Evolutionary conservation across 2,888 invertebrate genomes (phyloP), one percentile per base, ranked within the genome.

Genomic region (Microplitis deprimator): DNA sequence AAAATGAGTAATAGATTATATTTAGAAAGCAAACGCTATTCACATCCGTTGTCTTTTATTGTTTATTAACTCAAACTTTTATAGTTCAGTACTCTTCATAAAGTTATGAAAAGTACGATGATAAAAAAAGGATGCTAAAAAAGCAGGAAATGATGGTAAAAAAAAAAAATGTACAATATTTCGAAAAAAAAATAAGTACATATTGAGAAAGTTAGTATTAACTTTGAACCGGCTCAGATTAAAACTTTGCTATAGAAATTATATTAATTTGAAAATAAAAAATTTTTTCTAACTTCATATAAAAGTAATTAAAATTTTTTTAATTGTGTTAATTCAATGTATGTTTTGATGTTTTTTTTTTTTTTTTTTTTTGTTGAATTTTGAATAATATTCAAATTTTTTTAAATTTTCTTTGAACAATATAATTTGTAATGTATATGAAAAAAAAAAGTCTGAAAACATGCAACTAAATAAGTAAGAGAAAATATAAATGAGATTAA

Each of bases 161-260:
- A 59, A 17, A 16, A 59, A 29, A 8, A 20, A 62, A 6, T 40
- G n/a, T 8, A 50, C 8, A 3, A 50, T 50, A 13, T 29, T 20
- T 16, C 68, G 17, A 67, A 68, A 60, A 29, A 74, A 68, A 74
- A 20, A 74, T 20, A 29, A 29, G 3, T 29, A 29, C 29, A 13
- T 65, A 40, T 74, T 74, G 69, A 50, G 74, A 77, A 74, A 74
- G 73, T 68, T 59, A 59, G 39, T 69, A 62, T 59, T 68, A 50
- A 50, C 50, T 3, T 74, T 29, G 65, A 72, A 70, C 69, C 70
- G 62, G 70, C 68, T 70, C 16, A 68, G 38, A 16, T 40, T 61
- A 59, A 59, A 74, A 73, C 72, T 68, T 68, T 17, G 61, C 62
- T 77, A 64, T 50, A 64, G 60, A 59, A 74, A 73, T 77, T 73